phyloP scores from a whole-genome alignment of 2,888 invertebrate genomes.

The Archips crataeganus region DNA sequence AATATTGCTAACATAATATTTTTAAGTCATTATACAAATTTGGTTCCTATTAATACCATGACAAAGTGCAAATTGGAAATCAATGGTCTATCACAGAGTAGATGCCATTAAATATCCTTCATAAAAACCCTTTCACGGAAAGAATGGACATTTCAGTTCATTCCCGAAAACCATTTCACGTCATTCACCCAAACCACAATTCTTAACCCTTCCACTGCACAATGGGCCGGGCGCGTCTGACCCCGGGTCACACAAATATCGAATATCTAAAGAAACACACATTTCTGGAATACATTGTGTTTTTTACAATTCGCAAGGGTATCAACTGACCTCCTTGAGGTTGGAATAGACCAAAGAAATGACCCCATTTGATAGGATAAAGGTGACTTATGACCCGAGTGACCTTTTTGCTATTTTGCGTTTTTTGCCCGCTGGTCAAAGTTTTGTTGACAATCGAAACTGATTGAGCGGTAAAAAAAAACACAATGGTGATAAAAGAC shows the following conservation, averaged over 20 bases:
- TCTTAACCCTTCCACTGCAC: constrained; percentile 46
- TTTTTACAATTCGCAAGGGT: constrained; percentile 60
- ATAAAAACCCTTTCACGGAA: constrained; percentile 5
- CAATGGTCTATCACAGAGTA: no score
- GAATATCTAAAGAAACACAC: constrained; percentile 67
- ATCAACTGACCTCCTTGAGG: constrained; percentile 51
- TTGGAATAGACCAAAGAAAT: constrained; percentile 52
- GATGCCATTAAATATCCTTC: neutral
- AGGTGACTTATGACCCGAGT: constrained; percentile 67
- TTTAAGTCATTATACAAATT: no score
- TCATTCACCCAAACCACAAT: constrained; percentile 26
- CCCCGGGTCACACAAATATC: constrained; percentile 79
- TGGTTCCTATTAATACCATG: no score
- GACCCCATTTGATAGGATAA: constrained; percentile 61
- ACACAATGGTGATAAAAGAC: constrained; percentile 55
- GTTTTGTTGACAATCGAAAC: constrained; percentile 69
- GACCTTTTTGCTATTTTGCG: constrained; percentile 52
- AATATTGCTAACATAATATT: no score
- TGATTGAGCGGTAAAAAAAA: constrained; percentile 68
- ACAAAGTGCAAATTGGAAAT: no score
- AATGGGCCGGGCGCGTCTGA: constrained; percentile 55
- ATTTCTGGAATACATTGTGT: constrained; percentile 62
- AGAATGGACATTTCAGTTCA: constrained; percentile 15
- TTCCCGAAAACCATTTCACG: constrained; percentile 5
- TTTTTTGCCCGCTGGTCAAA: constrained; percentile 70